Evolutionary conservation across 1,140 invertebrate genomes (phyloP).

Genomic region (Bombyx mandarina): DNA sequence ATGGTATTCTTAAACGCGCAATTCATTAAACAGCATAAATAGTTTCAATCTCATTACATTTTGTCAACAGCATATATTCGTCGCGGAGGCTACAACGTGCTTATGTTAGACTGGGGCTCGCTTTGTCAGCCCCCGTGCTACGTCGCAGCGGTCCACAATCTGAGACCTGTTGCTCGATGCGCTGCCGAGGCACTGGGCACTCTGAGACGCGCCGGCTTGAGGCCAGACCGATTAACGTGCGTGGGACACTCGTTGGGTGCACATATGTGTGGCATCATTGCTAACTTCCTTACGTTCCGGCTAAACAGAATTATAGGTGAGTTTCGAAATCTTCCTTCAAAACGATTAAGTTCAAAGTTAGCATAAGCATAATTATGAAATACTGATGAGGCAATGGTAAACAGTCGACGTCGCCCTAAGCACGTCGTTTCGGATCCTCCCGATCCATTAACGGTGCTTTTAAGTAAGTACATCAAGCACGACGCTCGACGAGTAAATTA

Average conservation of each 20-base stretch:
- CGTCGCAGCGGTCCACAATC: slow-evolving; percentile 78
- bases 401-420: too few species aligned
- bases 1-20: too few species aligned
- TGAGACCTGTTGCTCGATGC: slow-evolving; percentile 77
- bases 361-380: background rate
- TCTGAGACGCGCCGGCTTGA: slow-evolving; percentile 74
- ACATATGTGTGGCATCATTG: slow-evolving; percentile 81
- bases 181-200: slow-evolving; percentile 74
- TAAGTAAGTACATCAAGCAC: too few species aligned
- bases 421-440: too few species aligned
- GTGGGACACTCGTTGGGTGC: slow-evolving; percentile 83
- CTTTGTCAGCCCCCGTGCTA: slow-evolving; percentile 80
- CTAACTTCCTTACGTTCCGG: slow-evolving; percentile 69
- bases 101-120: slow-evolving; percentile 81
- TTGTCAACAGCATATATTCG: slow-evolving; percentile 73
- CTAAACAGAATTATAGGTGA: slow-evolving; percentile 59
- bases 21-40: too few species aligned
- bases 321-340: slow-evolving; percentile 7
- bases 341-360: background rate
- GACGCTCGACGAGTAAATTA: too few species aligned
- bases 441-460: too few species aligned
- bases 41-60: background rate
- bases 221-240: slow-evolving; percentile 75
- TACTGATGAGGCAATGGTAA: background rate
- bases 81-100: slow-evolving; percentile 81